Conservation (phyloP, 1,140 invertebrate genomes). For the Bicyclus anynana region DNA sequence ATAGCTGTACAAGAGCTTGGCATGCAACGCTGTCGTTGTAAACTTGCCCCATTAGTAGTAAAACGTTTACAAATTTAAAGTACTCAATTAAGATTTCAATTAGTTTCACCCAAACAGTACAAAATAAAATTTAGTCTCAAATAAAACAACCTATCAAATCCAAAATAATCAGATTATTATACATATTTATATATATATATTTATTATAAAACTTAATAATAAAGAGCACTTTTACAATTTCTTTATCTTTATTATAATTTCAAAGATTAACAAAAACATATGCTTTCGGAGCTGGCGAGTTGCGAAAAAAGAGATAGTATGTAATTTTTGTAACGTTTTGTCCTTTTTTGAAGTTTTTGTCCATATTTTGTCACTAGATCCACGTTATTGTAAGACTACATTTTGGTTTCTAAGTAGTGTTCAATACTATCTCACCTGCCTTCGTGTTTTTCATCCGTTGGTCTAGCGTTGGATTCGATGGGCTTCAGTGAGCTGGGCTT, state of each 20-base stretch:
- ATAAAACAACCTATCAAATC: not conserved
- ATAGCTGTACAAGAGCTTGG: too few species aligned
- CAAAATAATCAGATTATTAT: too few species aligned
- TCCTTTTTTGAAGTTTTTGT: not conserved
- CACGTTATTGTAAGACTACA: conserved; percentile 10
- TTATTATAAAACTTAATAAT: not conserved
- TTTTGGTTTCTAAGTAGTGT: conserved; percentile 19
- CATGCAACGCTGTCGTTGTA: too few species aligned
- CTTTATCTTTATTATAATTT: not conserved
- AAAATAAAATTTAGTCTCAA: not conserved
- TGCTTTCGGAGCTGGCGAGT: not conserved
- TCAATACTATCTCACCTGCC: conserved; percentile 15
- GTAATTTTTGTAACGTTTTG: not conserved
- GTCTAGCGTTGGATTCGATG: conserved; percentile 12
- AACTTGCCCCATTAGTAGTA: not conserved
- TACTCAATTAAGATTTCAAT: not conserved
- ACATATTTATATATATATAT: not conserved
- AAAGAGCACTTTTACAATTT: not conserved
- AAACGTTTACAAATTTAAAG: not conserved
- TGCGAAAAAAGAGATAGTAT: not conserved
- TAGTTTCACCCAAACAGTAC: not conserved
- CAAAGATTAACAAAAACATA: not conserved
- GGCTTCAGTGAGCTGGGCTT: conserved; percentile 4
- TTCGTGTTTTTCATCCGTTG: conserved; percentile 7
- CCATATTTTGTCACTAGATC: conserved; percentile 2